Conservation (phyloP, 2,113 vertebrate genomes). For the Peromyscus polionotus region DNA sequence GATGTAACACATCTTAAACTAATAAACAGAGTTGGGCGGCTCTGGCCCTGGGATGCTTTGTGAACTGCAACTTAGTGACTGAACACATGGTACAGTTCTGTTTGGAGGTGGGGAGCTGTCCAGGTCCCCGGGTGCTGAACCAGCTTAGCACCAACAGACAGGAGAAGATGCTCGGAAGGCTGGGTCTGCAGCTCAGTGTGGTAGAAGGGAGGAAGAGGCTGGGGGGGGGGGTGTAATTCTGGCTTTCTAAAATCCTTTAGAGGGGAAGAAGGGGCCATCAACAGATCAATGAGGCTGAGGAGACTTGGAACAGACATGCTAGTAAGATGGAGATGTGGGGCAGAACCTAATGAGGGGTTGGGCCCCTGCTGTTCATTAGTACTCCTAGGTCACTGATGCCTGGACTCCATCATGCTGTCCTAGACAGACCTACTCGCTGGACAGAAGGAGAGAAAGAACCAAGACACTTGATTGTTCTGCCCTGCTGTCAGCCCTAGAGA, state of each 20-base stretch:
- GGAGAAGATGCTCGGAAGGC: neutral
- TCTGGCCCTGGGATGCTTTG: neutral
- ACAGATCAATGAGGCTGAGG: neutral
- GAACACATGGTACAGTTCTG: no score
- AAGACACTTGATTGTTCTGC: neutral
- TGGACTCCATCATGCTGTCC: neutral
- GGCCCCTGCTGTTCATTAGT: neutral
- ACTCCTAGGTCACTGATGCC: neutral
- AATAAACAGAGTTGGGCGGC: neutral
- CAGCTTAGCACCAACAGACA: rapidly evolving
- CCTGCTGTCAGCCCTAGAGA: neutral
- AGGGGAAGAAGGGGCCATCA: neutral
- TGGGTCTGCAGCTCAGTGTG: neutral
- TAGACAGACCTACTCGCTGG: neutral
- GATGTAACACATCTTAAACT: neutral
- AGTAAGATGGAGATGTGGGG: neutral
- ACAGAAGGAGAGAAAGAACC: neutral
- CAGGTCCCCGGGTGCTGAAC: conserved; percentile 7
- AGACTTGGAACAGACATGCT: neutral
- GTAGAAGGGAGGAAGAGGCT: neutral
- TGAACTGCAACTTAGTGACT: neutral
- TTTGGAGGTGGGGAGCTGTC: conserved; percentile 47
- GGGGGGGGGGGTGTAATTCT: neutral
- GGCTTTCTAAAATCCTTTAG: neutral
- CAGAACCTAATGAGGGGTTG: neutral